Conservation (phyloP, 1,140 invertebrate species). For the Bacillus rossius region DNA sequence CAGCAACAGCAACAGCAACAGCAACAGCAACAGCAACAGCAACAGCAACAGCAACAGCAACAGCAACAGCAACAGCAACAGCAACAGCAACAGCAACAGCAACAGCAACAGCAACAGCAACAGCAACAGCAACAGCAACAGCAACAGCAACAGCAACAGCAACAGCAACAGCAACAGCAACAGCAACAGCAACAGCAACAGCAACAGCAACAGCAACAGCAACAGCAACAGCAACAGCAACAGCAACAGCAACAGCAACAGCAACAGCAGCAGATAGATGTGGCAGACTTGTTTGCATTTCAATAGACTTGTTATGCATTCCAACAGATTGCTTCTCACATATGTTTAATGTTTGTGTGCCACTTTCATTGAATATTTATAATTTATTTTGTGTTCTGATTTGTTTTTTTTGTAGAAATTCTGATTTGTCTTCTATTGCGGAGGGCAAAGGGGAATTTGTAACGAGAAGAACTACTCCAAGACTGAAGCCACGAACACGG, state of each 20-base stretch:
- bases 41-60: background rate
- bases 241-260: background rate
- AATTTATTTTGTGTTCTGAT: too few species aligned
- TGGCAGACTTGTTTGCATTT: too few species aligned
- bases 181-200: background rate
- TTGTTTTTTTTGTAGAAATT: too few species aligned
- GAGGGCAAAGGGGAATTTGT: slow-evolving; percentile 1
- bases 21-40: background rate
- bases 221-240: background rate
- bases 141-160: background rate
- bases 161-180: background rate
- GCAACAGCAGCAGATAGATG: background rate
- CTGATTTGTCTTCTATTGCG: too few species aligned
- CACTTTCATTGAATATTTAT: too few species aligned
- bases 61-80: background rate
- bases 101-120: background rate
- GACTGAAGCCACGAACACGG: background rate
- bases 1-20: background rate
- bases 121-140: background rate
- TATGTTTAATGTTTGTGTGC: too few species aligned
- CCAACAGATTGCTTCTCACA: too few species aligned
- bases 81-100: background rate
- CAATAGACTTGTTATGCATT: too few species aligned
- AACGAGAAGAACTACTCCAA: background rate
- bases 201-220: background rate